These are phyloP conservation scores for Caretta caretta DNA, from an alignment of 2,113 vertebrate genomes.

Conservation along the genomic window DNA sequence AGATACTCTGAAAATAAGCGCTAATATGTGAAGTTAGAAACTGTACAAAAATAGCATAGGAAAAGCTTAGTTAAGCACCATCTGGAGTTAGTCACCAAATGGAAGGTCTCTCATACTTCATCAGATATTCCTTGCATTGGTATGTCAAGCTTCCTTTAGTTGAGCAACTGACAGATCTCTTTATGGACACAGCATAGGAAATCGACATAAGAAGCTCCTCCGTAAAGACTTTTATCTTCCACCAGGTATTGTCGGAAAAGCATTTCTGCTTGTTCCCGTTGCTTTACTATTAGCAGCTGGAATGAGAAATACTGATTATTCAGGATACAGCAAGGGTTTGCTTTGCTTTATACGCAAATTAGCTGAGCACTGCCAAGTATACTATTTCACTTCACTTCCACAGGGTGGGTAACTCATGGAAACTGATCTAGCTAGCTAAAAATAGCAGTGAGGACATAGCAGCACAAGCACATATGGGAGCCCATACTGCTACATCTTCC, in stretches of 20 bases:
- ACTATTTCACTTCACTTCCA: too few species aligned
- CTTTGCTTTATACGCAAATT: not conserved
- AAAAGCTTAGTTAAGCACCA: conserved; percentile 33
- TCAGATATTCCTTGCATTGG: too few species aligned
- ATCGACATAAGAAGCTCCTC: conserved; percentile 93
- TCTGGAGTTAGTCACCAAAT: conserved; percentile 38
- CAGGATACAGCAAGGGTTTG: rapidly evolving
- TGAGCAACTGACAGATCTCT: conserved; percentile 94
- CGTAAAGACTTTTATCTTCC: conserved; percentile 93
- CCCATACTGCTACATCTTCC: not conserved
- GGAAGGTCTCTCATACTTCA: not conserved
- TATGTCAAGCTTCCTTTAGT: conserved; percentile 71
- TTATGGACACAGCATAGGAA: conserved; percentile 93
- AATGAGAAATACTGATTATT: not conserved
- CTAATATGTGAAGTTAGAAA: conserved; percentile 24
- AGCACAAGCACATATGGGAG: not conserved
- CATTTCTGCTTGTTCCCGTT: conserved; percentile 90
- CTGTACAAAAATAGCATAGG: conserved; percentile 36
- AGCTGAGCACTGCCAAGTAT: not conserved
- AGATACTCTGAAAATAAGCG: conserved; percentile 40
- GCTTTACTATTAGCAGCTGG: conserved; percentile 90
- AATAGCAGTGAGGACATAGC: too few species aligned
- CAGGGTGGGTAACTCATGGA: not conserved
- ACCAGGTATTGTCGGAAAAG: conserved; percentile 92
- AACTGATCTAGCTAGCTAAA: not conserved